phyloP scores from a whole-genome alignment of 2,888 invertebrate species.

The Cheilosia urbana region DNA sequence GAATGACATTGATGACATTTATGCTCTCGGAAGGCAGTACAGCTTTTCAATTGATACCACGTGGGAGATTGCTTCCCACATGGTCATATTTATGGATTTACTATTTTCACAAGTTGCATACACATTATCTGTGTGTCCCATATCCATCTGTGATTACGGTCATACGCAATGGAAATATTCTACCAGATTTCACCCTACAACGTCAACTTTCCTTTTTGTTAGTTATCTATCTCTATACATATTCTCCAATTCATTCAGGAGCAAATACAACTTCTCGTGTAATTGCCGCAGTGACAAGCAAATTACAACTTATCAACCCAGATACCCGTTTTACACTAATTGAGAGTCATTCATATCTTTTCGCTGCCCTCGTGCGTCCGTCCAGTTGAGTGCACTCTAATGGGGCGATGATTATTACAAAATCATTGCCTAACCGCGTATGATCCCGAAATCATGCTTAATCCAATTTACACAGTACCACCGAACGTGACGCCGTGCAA shows the following conservation, averaged over 20 bases:
- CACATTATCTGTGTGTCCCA: too few species aligned
- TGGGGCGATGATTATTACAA: conserved; percentile 57
- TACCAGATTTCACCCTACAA: not conserved
- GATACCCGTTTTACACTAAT: conserved; percentile 52
- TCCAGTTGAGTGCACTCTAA: conserved; percentile 28
- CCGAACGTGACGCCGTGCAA: conserved; percentile 38
- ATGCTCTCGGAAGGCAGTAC: too few species aligned
- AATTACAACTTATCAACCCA: conserved; percentile 62
- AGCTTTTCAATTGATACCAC: too few species aligned
- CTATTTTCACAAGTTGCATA: too few species aligned
- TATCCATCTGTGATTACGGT: too few species aligned
- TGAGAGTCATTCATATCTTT: conserved; percentile 59
- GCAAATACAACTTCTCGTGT: conserved; percentile 26
- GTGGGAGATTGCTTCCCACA: too few species aligned
- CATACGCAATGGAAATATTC: too few species aligned
- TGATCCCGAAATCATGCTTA: conserved; percentile 62
- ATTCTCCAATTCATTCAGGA: conserved; percentile 9
- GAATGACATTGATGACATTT: too few species aligned
- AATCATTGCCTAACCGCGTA: conserved; percentile 55
- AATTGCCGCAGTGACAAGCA: conserved; percentile 53
- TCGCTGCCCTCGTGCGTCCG: conserved; percentile 20
- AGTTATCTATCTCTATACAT: not conserved
- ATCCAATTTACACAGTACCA: conserved; percentile 68
- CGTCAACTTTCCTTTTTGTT: not conserved
- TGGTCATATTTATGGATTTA: too few species aligned